Evolutionary conservation across 2,113 vertebrate species (phyloP).

Genomic region (Lynx canadensis): DNA sequence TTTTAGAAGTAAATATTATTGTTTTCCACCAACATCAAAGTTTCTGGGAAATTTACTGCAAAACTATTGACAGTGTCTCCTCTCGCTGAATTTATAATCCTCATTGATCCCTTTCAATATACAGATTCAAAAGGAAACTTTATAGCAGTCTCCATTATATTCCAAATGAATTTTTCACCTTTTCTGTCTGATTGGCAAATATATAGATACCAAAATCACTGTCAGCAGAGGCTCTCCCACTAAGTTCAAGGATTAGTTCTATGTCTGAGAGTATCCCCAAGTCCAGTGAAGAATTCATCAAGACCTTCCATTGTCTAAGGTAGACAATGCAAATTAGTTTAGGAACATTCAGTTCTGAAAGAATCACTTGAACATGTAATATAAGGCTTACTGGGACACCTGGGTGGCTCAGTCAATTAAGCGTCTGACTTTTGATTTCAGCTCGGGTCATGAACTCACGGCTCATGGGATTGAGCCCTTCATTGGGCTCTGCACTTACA

Average conservation of each 20-base stretch:
- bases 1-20: not conserved
- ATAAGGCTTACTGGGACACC: not conserved
- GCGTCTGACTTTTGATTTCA: too few species aligned
- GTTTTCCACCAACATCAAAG: not conserved
- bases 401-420: too few species aligned
- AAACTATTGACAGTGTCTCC: not conserved
- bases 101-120: not conserved
- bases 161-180: not conserved
- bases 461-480: too few species aligned
- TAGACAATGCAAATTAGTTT: not conserved
- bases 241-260: not conserved
- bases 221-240: not conserved
- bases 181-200: conserved; percentile 32
- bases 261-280: not conserved
- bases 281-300: not conserved
- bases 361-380: not conserved
- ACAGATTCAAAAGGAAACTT: conserved; percentile 13
- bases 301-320: not conserved
- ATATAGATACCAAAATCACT: not conserved
- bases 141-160: not conserved
- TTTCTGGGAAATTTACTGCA: not conserved
- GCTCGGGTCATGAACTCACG: too few species aligned
- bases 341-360: not conserved
- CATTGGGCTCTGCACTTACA: too few species aligned
- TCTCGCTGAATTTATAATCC: not conserved